phyloP scores from a whole-genome alignment of 2,113 vertebrate species.

The Cyanoderma ruficeps region DNA sequence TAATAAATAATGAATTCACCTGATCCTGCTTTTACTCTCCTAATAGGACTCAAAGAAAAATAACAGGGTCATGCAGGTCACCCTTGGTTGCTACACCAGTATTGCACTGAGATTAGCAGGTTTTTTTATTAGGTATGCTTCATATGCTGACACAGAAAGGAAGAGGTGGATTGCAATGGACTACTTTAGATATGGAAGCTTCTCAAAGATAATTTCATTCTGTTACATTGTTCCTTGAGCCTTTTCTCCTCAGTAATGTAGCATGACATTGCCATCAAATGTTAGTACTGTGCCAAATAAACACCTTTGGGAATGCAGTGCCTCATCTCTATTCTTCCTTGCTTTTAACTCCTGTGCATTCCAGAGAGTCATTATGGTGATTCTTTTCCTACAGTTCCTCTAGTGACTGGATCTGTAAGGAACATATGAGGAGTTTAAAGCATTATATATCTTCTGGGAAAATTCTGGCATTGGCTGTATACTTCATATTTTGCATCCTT shows the following conservation, averaged over 20 bases:
- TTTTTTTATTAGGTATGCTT: background rate
- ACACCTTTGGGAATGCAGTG: background rate
- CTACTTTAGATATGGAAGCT: background rate
- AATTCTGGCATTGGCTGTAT: background rate
- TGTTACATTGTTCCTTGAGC: background rate
- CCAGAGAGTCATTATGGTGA: background rate
- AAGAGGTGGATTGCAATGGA: background rate
- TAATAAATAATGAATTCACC: background rate
- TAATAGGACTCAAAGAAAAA: background rate
- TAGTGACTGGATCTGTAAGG: background rate
- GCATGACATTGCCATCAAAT: constrained; percentile 6
- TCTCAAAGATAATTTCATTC: background rate
- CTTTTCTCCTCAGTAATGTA: background rate
- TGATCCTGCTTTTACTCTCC: background rate
- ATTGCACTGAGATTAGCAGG: background rate
- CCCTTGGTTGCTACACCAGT: background rate
- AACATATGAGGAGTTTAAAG: background rate
- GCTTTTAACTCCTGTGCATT: background rate
- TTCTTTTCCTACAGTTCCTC: background rate
- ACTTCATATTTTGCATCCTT: background rate
- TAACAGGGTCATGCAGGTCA: background rate
- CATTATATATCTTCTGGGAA: background rate
- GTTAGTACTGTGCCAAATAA: background rate
- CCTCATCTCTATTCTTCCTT: background rate
- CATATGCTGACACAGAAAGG: background rate